Percentiles rank a stretch among this genome's conserved stretches.
Conservation (phyloP, 2,113 vertebrate species). For the Alouatta palliata region DNA sequence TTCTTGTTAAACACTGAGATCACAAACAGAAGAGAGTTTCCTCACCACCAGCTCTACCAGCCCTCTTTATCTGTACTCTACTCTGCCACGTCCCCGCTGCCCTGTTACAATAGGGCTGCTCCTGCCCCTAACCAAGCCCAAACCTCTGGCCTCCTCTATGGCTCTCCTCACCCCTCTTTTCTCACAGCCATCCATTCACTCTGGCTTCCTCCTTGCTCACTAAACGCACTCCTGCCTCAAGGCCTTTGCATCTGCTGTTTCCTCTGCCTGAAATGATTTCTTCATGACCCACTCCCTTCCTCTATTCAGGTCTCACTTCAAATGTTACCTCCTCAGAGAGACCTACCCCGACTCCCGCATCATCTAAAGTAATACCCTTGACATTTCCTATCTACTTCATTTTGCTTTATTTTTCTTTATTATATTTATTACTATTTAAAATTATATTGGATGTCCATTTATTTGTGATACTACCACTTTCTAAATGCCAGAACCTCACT, state of each 20-base stretch:
- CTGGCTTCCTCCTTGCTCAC: background rate
- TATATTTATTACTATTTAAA: background rate
- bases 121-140: background rate
- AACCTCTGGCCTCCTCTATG: background rate
- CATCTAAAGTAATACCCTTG: background rate
- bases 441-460: background rate
- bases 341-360: background rate
- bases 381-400: background rate
- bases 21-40: background rate
- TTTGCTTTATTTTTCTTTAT: conserved; percentile 11
- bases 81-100: background rate
- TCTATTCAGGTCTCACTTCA: background rate
- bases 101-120: background rate
- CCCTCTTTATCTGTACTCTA: background rate
- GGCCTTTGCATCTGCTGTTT: background rate
- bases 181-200: background rate
- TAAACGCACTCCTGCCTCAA: background rate
- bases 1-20: background rate
- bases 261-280: background rate
- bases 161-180: background rate
- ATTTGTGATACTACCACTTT: background rate
- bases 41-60: background rate
- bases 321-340: background rate
- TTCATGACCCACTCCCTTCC: background rate
- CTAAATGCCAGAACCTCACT: background rate